Base-by-base conservation (phyloP, 2,113 vertebrate genomes). In the Aldabrachelys gigantea region DNA sequence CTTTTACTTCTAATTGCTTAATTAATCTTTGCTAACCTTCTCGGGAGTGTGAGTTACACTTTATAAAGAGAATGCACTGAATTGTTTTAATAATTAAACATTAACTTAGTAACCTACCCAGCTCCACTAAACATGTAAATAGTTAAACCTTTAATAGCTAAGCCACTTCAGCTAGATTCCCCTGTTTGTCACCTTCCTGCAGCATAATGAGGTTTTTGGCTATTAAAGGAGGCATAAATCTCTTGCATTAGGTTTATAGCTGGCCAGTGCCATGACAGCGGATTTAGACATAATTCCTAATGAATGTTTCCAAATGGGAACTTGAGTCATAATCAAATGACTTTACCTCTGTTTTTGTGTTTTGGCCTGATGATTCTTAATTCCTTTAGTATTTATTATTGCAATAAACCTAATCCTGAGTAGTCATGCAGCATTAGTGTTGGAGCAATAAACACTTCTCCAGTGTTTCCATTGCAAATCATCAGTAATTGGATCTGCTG, bases 171-270 rank as follows among this genome's bases (percentile, higher is more conserved):
- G 38, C 54, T 81, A 47, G 50, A 2, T 59, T 93, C 88, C 50
- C 85, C 83, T 90, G 57, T 80, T 96, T 95, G 95, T 92, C 94
- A 89, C 89, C 87, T 97, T 91, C 47, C 85, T 81, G 16, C n/a
- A 94, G 75, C 79, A 87, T 93, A 93, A 96, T 92, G 92, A 97
- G 82, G 53, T 93, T 88, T 94, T 96, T 96, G 93, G 94, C 90
- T 94, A 91, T n/a, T 89, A 82, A 88, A 49, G 80, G 38, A 92
- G 14, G 8, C 85, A 41, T 92, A 85, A 95, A 91, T 85, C 69
- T 92, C 92, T 76, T 81, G n/a, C 59, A 19, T 93, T 88, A 85
- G 19, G 75, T 96, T 94, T 95, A 91, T 82, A 91, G 62, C 76
- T 85, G 62, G 89, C 90, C 88, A 79, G 82, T 80, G 85, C 91